A percentile compares a stretch with the other conserved stretches of the same genome.
These are phyloP conservation scores for Drosophila leontia DNA, from an alignment of 1,140 invertebrate species.

Conservation along the genomic window DNA sequence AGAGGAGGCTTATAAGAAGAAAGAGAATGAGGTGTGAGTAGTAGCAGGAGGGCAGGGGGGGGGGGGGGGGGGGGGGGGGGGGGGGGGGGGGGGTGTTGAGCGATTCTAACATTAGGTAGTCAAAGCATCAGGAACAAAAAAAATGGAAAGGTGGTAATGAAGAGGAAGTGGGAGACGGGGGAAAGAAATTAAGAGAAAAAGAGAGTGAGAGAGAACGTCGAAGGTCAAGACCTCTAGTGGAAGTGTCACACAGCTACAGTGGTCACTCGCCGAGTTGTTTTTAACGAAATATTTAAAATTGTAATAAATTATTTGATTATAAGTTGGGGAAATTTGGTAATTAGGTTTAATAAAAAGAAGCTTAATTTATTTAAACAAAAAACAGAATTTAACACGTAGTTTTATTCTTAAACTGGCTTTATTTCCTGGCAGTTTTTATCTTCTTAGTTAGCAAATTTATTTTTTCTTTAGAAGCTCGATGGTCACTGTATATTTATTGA, in stretches of 20 bases:
- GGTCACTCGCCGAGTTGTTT: not conserved
- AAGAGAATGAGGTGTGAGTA: not conserved
- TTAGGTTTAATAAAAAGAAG: too few relatives aligned
- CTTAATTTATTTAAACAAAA: too few relatives aligned
- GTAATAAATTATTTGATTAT: too few relatives aligned
- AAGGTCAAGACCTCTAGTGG: conserved; percentile 34
- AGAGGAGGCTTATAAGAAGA: not conserved
- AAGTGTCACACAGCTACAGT: conserved; percentile 26
- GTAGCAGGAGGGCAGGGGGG: too few relatives aligned
- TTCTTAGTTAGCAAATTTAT: not conserved
- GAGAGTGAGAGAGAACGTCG: not conserved
- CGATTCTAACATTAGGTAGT: conserved; percentile 5
- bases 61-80: too few relatives aligned
- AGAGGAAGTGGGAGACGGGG: not conserved
- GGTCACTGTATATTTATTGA: conserved; percentile 34
- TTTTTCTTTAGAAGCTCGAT: not conserved
- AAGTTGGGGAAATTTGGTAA: too few relatives aligned
- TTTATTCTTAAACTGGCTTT: too few relatives aligned
- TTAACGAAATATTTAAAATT: not conserved
- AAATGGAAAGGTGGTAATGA: too few relatives aligned
- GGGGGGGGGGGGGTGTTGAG: not conserved
- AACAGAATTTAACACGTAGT: too few relatives aligned
- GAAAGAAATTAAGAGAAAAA: not conserved
- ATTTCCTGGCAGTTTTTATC: not conserved
- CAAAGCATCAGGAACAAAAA: not conserved